Base-by-base conservation (phyloP, 2,888 invertebrate species). In the Eupithecia exiguata region DNA sequence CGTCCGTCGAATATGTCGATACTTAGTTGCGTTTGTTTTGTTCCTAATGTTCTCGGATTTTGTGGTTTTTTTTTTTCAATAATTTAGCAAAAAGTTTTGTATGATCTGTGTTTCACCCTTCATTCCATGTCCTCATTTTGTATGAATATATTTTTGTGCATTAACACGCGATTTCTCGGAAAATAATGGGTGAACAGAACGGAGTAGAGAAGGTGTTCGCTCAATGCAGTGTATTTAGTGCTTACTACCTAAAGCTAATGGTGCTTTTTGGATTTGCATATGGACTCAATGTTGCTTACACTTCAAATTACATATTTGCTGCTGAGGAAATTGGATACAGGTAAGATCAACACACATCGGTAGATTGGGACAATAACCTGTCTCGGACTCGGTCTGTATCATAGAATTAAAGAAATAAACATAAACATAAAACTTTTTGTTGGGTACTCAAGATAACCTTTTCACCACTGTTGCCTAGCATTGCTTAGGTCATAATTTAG, bases 221-320 rank as follows among this genome's bases (percentile, higher is more conserved):
- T 0, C 88, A 91, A 80, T 83, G 95, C 75, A 94, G 95, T 0
- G 93, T 95, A 80, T 95, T 95, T 77, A 95, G 95, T 46, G 92
- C 90, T 63, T 96, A 95, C 85, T 96, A 96, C 84, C 80, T 92
- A 30, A 86, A 93, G 35, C 91, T 95, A 61, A 95, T 95, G 81
- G 35, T 91, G 69, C 84, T 96, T 53, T 91, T 96, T 71, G 94
- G 94, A 75, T 80, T 96, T 72, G 95, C 96, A 0, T 92, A 96
- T 79, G 86, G 95, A 74, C 94, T 96, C 76, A 95, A 96, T 69
- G 93, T 96, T 10, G 92, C 95, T 62, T 96, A 95, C 83, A 92
- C 93, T 14, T 91, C 96, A 25, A 95, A 95, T n/a, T 96, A 95
- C 83, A 95, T 96, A 58, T 96, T 96, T 83, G 96, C 96, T 0